Conservation (phyloP, 2,797 vertebrate species). For the Trachurus trachurus region DNA sequence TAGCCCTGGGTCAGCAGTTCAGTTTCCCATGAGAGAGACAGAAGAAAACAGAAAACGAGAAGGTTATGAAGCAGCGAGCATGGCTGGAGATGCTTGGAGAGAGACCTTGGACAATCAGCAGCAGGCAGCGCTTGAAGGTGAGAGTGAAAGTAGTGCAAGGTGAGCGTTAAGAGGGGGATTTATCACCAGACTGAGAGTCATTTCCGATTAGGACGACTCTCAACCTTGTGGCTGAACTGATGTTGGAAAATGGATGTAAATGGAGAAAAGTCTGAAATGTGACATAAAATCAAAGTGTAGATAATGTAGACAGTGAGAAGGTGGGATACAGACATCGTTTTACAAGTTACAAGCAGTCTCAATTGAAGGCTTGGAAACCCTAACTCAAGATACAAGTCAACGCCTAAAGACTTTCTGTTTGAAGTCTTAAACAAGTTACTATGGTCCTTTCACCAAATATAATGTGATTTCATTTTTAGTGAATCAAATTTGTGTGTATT, state of each 20-base stretch:
- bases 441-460: background rate
- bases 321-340: background rate
- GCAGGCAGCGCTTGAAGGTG: conserved; percentile 56
- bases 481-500: background rate
- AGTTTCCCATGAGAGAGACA: conserved; percentile 48
- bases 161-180: conserved; percentile 59
- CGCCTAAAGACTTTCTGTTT: background rate
- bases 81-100: conserved; percentile 58
- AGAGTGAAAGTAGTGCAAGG: conserved; percentile 68
- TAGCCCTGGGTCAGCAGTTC: conserved; percentile 57
- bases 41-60: conserved; percentile 43
- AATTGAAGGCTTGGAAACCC: background rate
- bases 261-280: conserved; percentile 5
- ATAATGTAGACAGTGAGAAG: background rate
- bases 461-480: background rate
- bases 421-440: background rate
- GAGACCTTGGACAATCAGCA: conserved; percentile 53
- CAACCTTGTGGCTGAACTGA: conserved; percentile 30
- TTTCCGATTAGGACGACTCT: conserved; percentile 31
- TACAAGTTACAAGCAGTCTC: background rate
- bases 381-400: background rate
- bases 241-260: conserved; percentile 26
- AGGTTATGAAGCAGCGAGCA: conserved; percentile 40
- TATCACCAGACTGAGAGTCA: conserved; percentile 46
- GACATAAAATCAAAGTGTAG: background rate